phyloP scores from a whole-genome alignment of 1,140 invertebrate species.

The Amyelois transitella region DNA sequence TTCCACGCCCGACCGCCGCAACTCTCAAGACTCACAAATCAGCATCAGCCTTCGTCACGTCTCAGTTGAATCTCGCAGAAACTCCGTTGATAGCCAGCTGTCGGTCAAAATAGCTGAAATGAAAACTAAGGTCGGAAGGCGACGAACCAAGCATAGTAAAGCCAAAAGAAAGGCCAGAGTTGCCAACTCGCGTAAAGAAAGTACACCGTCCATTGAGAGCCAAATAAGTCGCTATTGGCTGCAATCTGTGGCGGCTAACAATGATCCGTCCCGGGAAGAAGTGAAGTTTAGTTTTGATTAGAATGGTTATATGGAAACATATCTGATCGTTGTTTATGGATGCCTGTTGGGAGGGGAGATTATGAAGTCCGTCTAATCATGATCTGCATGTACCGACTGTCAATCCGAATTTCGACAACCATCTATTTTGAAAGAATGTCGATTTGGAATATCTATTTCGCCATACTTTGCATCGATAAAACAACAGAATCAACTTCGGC shows the following conservation, averaged over 20 bases:
- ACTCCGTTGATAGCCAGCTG: slow-evolving; percentile 89
- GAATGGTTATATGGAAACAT: not conserved
- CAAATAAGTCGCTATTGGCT: slow-evolving; percentile 79
- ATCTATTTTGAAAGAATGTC: no score
- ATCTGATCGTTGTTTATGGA: slow-evolving; percentile 2
- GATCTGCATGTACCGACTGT: no score
- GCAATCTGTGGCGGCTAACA: slow-evolving; percentile 66
- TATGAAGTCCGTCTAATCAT: no score
- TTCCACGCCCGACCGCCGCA: slow-evolving; percentile 67
- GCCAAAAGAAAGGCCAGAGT: slow-evolving; percentile 59
- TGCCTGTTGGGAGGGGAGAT: no score
- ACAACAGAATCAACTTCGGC: no score
- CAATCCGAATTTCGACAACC: no score
- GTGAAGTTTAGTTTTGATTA: slow-evolving; percentile 64
- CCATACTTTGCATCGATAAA: no score
- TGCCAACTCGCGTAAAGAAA: slow-evolving; percentile 78
- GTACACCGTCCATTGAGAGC: slow-evolving; percentile 86
- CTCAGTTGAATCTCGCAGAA: slow-evolving; percentile 86
- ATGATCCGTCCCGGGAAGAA: slow-evolving; percentile 57
- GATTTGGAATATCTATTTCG: no score
- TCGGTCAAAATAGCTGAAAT: slow-evolving; percentile 88
- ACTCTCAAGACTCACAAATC: slow-evolving; percentile 84
- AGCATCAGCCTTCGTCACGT: slow-evolving; percentile 86
- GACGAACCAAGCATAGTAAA: slow-evolving; percentile 63
- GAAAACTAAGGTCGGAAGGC: slow-evolving; percentile 80